Evolutionary conservation across 2,888 invertebrate genomes (phyloP).

Genomic region (Synanthedon vespiformis): DNA sequence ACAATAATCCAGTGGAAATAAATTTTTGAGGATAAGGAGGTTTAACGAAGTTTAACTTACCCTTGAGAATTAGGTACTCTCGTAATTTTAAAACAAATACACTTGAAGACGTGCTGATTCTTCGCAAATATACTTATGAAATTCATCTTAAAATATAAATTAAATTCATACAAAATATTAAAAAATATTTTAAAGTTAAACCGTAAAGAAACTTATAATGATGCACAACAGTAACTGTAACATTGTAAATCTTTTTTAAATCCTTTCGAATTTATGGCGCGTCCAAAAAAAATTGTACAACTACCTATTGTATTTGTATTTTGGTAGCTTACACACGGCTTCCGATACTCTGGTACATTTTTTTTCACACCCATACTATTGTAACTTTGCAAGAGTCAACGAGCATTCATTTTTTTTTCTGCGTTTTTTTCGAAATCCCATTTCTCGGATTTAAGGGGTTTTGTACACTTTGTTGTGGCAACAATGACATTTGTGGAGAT

Average conservation of each 20-base stretch:
- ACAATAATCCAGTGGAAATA: no score
- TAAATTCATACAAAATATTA: no score
- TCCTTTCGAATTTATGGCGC: slow-evolving; percentile 16
- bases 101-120: no score
- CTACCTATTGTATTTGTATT: slow-evolving; percentile 44
- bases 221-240: neutral
- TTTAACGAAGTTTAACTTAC: no score
- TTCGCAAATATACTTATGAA: no score
- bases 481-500: slow-evolving; percentile 59
- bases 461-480: slow-evolving; percentile 68
- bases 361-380: slow-evolving; percentile 38
- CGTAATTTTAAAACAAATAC: no score
- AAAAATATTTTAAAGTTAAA: no score
- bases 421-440: slow-evolving; percentile 53
- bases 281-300: slow-evolving; percentile 35
- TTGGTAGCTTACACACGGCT: slow-evolving; percentile 56
- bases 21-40: no score
- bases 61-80: no score
- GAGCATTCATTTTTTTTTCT: slow-evolving; percentile 38
- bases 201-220: no score
- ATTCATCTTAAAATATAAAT: no score
- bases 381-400: slow-evolving; percentile 61
- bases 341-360: slow-evolving; percentile 28
- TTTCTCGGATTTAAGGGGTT: slow-evolving; percentile 69
- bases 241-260: slow-evolving; percentile 25